phyloP scores from a whole-genome alignment of 2,888 invertebrate species.

The Epinotia nisella region DNA sequence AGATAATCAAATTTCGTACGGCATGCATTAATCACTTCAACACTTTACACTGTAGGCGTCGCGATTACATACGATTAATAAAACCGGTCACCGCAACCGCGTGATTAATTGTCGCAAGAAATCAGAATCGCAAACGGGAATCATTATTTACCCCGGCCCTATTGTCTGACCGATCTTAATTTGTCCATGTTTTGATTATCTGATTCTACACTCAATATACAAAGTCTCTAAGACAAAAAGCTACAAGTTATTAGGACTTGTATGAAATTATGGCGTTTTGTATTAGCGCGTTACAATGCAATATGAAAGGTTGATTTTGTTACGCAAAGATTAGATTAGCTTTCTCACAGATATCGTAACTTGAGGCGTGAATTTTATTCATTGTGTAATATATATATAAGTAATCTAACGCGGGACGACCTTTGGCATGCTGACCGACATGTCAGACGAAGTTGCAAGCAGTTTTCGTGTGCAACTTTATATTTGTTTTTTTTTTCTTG shows the following conservation, averaged over 20 bases:
- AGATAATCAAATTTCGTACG: conserved; percentile 77
- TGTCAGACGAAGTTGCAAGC: conserved; percentile 41
- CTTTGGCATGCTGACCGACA: conserved; percentile 62
- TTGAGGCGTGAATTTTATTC: conserved; percentile 67
- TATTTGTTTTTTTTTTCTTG: conserved; percentile 1
- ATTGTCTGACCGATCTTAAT: conserved; percentile 57
- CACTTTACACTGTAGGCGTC: conserved; percentile 70
- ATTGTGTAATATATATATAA: conserved; percentile 65
- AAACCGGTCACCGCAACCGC: conserved; percentile 62
- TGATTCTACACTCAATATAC: conserved; percentile 37
- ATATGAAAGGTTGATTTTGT: conserved; percentile 64
- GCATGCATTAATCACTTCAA: conserved; percentile 78
- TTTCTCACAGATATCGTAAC: conserved; percentile 58
- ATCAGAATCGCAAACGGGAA: conserved; percentile 66
- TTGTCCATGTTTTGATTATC: conserved; percentile 47
- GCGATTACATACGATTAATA: conserved; percentile 72
- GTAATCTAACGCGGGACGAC: conserved; percentile 54
- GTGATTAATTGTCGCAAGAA: conserved; percentile 72
- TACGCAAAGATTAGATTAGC: conserved; percentile 66
- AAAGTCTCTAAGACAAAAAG: not conserved
- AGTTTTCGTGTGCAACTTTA: conserved; percentile 3
- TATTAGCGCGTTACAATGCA: conserved; percentile 5
- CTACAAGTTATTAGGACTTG: not conserved
- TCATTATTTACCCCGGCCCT: conserved; percentile 62
- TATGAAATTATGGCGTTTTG: not conserved